Conservation (phyloP, 2,888 invertebrate species). For the Caenorhabditis macrosperma region DNA sequence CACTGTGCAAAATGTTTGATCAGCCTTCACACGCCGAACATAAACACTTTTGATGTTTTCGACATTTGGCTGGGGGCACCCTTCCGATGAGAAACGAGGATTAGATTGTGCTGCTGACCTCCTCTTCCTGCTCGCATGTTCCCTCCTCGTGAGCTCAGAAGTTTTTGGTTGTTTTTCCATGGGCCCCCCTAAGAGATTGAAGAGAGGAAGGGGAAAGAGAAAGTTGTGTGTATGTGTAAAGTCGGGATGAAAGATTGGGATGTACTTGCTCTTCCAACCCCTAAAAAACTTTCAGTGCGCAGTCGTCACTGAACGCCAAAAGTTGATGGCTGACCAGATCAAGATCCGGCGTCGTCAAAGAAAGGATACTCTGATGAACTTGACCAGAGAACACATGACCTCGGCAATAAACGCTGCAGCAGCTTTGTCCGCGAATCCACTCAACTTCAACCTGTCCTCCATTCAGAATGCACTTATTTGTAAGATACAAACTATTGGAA, state of each 20-base stretch:
- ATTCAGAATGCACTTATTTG: constrained; percentile 63
- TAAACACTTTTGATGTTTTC: constrained; percentile 59
- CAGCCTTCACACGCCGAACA: constrained; percentile 41
- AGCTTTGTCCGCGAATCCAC: constrained; percentile 55
- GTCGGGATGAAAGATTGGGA: constrained; percentile 15
- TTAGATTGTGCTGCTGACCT: constrained; percentile 53
- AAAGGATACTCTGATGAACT: constrained; percentile 76
- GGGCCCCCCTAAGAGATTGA: constrained; percentile 6
- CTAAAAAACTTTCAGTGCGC: constrained; percentile 69
- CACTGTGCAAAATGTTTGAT: constrained; percentile 35
- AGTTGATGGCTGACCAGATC: constrained; percentile 79
- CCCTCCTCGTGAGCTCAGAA: constrained; percentile 42
- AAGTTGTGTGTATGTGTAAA: constrained; percentile 31
- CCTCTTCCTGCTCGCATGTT: constrained; percentile 37
- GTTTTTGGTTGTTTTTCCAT: constrained; percentile 48
- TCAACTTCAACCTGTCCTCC: constrained; percentile 41
- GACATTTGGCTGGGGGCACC: constrained; percentile 41
- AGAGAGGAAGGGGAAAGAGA: background rate
- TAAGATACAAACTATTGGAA: constrained; percentile 43
- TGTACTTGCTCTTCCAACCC: constrained; percentile 18
- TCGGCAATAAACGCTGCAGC: constrained; percentile 69
- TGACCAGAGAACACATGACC: constrained; percentile 72
- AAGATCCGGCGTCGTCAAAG: constrained; percentile 77
- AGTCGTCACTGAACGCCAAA: constrained; percentile 77
- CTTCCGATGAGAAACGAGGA: constrained; percentile 52